Percentiles rank a stretch among this genome's conserved stretches.
Evolutionary conservation across 2,888 invertebrate genomes (phyloP).

Genomic region (Calephelis perditalis): DNA sequence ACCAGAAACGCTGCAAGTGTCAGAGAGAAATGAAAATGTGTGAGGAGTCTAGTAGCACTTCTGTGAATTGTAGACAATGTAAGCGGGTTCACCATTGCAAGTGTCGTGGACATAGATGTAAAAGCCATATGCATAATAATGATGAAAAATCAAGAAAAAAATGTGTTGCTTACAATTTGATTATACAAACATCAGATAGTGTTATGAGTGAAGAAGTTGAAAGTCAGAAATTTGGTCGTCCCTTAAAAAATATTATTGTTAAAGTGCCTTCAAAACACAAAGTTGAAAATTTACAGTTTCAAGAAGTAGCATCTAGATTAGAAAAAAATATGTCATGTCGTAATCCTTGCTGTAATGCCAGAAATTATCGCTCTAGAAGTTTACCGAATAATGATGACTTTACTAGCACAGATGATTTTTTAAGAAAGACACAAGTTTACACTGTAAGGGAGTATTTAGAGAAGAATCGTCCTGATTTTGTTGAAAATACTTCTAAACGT

Average conservation of each 20-base stretch:
- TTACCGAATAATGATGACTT: conserved; percentile 54
- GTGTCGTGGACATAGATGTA: conserved; percentile 55
- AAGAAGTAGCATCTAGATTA: conserved; percentile 47
- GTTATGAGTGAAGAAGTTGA: conserved; percentile 51
- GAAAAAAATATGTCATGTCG: conserved; percentile 37
- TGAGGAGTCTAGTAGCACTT: conserved; percentile 58
- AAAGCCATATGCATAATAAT: conserved; percentile 41
- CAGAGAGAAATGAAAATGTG: conserved; percentile 42
- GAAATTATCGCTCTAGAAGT: conserved; percentile 44
- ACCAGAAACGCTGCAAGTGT: conserved; percentile 52
- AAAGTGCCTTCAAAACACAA: conserved; percentile 57
- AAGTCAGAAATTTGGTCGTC: conserved; percentile 36
- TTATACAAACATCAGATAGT: conserved; percentile 68
- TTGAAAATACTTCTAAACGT: conserved; percentile 56
- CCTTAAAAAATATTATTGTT: conserved; percentile 56
- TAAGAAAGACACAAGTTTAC: conserved; percentile 45
- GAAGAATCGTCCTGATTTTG: conserved; percentile 84
- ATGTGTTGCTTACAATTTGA: conserved; percentile 64
- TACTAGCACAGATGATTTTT: conserved; percentile 52
- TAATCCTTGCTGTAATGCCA: conserved; percentile 35
- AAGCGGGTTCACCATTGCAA: conserved; percentile 50
- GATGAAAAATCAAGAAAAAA: conserved; percentile 53
- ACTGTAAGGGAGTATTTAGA: conserved; percentile 84
- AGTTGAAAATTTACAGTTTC: conserved; percentile 43
- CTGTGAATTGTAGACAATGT: conserved; percentile 56